Conservation (phyloP, 2,113 vertebrate genomes). For the Solea senegalensis region DNA sequence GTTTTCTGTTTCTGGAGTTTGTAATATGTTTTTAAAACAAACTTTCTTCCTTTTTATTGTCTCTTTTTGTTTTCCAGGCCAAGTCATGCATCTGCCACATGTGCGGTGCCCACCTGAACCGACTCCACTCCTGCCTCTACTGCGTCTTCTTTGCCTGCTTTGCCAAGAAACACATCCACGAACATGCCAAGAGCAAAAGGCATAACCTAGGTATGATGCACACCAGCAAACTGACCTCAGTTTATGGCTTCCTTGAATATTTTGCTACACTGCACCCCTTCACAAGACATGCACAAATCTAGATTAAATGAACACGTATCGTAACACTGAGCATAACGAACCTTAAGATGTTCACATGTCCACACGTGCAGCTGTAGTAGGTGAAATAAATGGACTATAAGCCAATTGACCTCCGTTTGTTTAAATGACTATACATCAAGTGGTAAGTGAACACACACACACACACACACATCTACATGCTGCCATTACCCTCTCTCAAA, state of each 20-base stretch:
- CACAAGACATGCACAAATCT: too few species aligned
- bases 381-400: too few species aligned
- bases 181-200: slow-evolving; percentile 96
- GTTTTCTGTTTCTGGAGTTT: too few species aligned
- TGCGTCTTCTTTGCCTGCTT: slow-evolving; percentile 99
- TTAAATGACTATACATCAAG: not conserved
- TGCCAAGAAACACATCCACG: slow-evolving; percentile 98
- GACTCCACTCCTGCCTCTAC: slow-evolving; percentile 98
- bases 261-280: too few species aligned
- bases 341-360: too few species aligned
- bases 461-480: not conserved
- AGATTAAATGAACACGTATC: too few species aligned
- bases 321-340: too few species aligned
- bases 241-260: too few species aligned
- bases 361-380: too few species aligned
- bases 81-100: slow-evolving; percentile 81
- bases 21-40: too few species aligned
- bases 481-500: slow-evolving; percentile 8
- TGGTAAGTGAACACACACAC: not conserved
- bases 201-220: slow-evolving; percentile 92
- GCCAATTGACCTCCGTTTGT: not conserved
- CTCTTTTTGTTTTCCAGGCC: slow-evolving; percentile 54
- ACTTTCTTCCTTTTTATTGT: not conserved
- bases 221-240: too few species aligned
- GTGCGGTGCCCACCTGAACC: slow-evolving; percentile 86